Base-by-base conservation (phyloP, 2,888 invertebrate species). In the Scaptomyza tumidula region DNA sequence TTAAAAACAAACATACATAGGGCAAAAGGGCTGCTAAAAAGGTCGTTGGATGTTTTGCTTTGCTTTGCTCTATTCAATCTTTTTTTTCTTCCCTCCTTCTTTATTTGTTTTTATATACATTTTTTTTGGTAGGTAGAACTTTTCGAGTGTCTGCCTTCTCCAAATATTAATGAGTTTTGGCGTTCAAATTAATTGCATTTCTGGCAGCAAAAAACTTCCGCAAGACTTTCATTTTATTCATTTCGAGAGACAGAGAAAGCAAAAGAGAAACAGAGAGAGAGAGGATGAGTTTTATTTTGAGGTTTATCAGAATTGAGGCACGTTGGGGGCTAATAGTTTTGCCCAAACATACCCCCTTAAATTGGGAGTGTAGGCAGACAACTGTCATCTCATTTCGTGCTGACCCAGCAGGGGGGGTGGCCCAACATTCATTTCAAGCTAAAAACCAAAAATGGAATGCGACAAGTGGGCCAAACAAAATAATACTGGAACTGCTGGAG, bases 121-220 rank as follows among this genome's bases (percentile, higher is more conserved):
- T 24, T 48, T 24, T 48, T 63, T 50, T 53, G 50, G 57, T 29
- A 61, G 54, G 63, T 62, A 53, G 59, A 67, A 58, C 46, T 69
- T 75, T 52, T 75, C 57, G 56, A 85, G 85, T 87, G 83, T 85
- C 87, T 78, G 64, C 84, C 78, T 72, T 65, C 71, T 74, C 76
- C 63, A 71, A 82, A 83, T 87, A 87, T 84, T 87, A 84, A 84
- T 84, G 83, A 84, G 83, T 84, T 84, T 84, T 86, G 83, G 78
- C 88, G 83, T 84, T 80, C 78, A 85, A 87, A 87, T 84, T 84
- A 84, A 84, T 84, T 84, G 83, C 83, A 87, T 87, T 80, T 73
- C 58, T 69, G 68, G 50, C 59, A 48, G 61, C 50, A 53, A 33
- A 39, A 61, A 61, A 66, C 70, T 74, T 71, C 58, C 10, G 60